These are phyloP conservation scores for Xiphophorus hellerii DNA, from an alignment of 2,113 vertebrate genomes.

Conservation along the genomic window DNA sequence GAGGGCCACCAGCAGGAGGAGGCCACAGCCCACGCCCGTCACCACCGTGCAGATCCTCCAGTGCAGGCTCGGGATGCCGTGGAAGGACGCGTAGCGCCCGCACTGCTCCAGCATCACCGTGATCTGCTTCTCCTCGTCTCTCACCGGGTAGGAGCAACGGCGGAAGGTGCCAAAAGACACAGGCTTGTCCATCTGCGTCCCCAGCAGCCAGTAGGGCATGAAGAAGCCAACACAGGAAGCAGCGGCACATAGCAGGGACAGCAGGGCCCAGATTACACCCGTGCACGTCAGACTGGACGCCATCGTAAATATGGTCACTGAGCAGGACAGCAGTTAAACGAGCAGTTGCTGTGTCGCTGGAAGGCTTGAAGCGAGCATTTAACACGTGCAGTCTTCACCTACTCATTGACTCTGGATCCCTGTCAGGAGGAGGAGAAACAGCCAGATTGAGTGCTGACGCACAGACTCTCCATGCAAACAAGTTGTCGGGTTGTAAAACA, in stretches of 20 bases:
- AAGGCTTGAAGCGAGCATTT: constrained; percentile 48
- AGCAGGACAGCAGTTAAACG: constrained; percentile 36
- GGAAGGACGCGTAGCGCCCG: constrained; percentile 94
- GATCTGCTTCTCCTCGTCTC: constrained; percentile 89
- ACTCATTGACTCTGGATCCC: constrained; percentile 62
- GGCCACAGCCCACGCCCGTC: constrained; percentile 93
- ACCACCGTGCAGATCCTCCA: constrained; percentile 96
- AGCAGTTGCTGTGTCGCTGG: constrained; percentile 48
- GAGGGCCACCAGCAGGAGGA: constrained; percentile 94
- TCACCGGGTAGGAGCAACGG: constrained; percentile 94
- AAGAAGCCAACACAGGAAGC: constrained; percentile 96
- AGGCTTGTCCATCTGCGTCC: constrained; percentile 92
- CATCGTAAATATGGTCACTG: constrained; percentile 77
- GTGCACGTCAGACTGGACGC: constrained; percentile 93
- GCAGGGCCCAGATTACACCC: constrained; percentile 89
- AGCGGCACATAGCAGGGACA: constrained; percentile 90
- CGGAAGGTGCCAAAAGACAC: constrained; percentile 97
- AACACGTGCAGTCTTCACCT: constrained; percentile 63
- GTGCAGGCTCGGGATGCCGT: constrained; percentile 91
- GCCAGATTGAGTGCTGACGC: constrained; percentile 21
- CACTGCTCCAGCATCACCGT: constrained; percentile 98
- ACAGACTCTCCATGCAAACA: constrained; percentile 23
- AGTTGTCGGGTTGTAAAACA: constrained; percentile 12
- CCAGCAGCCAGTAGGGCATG: constrained; percentile 99
- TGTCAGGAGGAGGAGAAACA: constrained; percentile 49